A percentile compares a stretch with the other conserved stretches of the same genome.
These are phyloP conservation scores for Pristionchus pacificus DNA, from an alignment of 1,140 invertebrate genomes.

Conservation along the genomic window DNA sequence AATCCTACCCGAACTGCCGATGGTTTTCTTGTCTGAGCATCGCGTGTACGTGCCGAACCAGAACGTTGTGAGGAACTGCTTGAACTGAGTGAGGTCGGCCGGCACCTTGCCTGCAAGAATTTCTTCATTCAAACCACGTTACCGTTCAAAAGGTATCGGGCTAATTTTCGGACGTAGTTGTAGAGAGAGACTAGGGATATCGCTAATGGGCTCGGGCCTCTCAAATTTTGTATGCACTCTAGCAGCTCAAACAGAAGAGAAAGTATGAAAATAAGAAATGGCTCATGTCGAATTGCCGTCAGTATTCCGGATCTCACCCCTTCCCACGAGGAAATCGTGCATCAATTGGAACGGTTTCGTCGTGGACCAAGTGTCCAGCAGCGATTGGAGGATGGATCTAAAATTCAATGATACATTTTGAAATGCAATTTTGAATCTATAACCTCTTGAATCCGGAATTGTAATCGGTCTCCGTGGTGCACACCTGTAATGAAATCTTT, in stretches of 20 bases:
- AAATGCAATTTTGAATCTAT: background rate
- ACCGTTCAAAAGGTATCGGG: background rate
- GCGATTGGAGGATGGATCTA: background rate
- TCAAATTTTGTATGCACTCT: too few species aligned
- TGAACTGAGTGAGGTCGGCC: background rate
- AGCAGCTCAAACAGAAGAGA: too few species aligned
- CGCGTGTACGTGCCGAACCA: background rate
- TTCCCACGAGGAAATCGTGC: background rate
- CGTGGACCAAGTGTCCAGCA: background rate
- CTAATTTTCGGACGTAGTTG: background rate
- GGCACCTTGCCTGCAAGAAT: background rate
- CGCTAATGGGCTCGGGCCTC: too few species aligned
- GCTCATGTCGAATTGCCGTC: too few species aligned
- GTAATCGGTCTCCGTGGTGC: background rate
- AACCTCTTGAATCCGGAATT: background rate
- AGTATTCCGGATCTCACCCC: background rate
- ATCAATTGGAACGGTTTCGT: background rate
- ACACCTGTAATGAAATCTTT: background rate
- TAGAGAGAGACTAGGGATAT: background rate
- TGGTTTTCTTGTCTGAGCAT: background rate
- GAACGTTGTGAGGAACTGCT: background rate
- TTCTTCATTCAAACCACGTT: background rate
- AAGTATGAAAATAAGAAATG: too few species aligned
- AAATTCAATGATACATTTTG: background rate
- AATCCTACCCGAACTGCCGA: background rate